Evolutionary conservation across 2,113 vertebrate genomes (phyloP).

Genomic region (Pedetes capensis): DNA sequence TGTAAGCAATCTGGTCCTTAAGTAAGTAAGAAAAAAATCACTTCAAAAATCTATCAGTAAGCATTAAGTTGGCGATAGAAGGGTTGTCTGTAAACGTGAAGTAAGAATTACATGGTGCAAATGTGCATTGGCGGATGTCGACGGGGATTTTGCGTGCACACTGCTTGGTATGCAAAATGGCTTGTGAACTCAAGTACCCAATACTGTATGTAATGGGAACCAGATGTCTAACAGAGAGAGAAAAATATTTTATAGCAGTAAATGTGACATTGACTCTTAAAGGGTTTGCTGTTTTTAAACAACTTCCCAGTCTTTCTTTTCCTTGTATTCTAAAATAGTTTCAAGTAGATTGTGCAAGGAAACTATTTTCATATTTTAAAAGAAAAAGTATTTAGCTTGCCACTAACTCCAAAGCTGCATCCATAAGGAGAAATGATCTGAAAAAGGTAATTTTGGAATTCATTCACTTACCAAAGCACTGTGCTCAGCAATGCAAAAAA

Average conservation of each 20-base stretch:
- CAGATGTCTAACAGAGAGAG: constrained; percentile 68
- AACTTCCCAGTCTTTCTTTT: constrained; percentile 42
- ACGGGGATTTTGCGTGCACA: neutral
- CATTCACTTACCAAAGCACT: neutral
- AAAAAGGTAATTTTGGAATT: constrained; percentile 11
- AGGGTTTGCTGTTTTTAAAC: constrained; percentile 62
- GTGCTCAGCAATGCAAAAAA: neutral
- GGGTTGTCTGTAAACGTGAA: neutral
- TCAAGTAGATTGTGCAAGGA: neutral
- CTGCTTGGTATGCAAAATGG: constrained; percentile 75
- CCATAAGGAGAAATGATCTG: constrained; percentile 18
- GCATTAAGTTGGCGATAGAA: neutral
- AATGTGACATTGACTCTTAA: constrained; percentile 75
- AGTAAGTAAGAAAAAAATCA: neutral
- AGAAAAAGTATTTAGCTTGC: neutral
- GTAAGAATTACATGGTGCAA: neutral
- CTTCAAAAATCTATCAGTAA: neutral
- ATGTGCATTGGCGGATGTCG: neutral
- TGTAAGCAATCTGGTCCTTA: neutral
- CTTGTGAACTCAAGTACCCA: constrained; percentile 70
- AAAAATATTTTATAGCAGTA: constrained; percentile 72
- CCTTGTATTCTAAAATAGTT: neutral
- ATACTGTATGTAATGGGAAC: constrained; percentile 69
- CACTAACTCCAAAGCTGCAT: neutral
- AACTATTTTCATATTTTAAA: constrained; percentile 12